phyloP scores from a whole-genome alignment of 1,140 invertebrate genomes.

The Drosophila sproati region DNA sequence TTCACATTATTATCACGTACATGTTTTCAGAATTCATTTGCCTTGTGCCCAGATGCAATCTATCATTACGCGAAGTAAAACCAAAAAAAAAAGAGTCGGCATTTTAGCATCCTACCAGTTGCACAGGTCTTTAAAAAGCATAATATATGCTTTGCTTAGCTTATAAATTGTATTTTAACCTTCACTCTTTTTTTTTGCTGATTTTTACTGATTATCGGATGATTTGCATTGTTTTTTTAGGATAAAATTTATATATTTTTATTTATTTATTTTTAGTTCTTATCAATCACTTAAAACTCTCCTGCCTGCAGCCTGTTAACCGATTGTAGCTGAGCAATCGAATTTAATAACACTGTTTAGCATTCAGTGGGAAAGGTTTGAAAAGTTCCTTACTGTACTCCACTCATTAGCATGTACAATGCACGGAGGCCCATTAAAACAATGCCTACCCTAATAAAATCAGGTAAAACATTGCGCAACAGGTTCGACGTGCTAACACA shows the following conservation, averaged over 20 bases:
- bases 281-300: too few relatives aligned
- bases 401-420: slow-evolving; percentile 55
- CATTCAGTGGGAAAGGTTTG: slow-evolving; percentile 1
- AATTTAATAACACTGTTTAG: background rate
- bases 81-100: background rate
- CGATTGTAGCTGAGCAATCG: too few relatives aligned
- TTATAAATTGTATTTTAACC: too few relatives aligned
- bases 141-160: too few relatives aligned
- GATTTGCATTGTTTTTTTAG: too few relatives aligned
- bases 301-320: too few relatives aligned
- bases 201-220: too few relatives aligned
- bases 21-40: slow-evolving; percentile 2
- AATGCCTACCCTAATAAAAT: slow-evolving; percentile 64
- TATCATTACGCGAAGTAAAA: slow-evolving; percentile 8
- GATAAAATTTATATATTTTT: too few relatives aligned
- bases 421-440: slow-evolving; percentile 49
- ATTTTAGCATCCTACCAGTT: slow-evolving; percentile 1
- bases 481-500: slow-evolving; percentile 38
- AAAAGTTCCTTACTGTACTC: slow-evolving; percentile 16
- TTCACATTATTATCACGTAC: slow-evolving; percentile 1
- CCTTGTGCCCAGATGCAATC: slow-evolving; percentile 16
- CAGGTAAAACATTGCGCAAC: slow-evolving; percentile 67
- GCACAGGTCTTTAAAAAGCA: background rate
- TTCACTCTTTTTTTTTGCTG: too few relatives aligned
- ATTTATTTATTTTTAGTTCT: too few relatives aligned